Evolutionary conservation across 2,797 vertebrate genomes (phyloP).

Genomic region (Gambelia wislizenii): DNA sequence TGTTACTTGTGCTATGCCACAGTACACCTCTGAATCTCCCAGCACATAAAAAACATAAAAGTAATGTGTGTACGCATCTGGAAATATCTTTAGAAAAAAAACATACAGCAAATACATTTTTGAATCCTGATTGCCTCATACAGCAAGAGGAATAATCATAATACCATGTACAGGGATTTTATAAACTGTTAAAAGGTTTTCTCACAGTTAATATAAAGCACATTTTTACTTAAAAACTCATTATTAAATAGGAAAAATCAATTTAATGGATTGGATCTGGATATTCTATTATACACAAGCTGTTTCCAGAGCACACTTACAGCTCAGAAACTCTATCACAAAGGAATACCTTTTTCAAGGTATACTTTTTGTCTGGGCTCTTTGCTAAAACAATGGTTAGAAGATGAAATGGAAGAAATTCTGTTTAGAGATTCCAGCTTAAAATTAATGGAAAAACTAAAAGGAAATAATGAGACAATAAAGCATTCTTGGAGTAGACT

Average conservation of each 20-base stretch:
- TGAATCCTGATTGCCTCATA: not conserved
- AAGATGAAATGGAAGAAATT: not conserved
- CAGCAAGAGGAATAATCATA: not conserved
- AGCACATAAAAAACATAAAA: not conserved
- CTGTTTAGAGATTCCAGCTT: too few species aligned
- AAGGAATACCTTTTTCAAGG: not conserved
- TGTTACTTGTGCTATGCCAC: not conserved
- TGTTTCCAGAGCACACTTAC: not conserved
- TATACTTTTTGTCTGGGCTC: not conserved
- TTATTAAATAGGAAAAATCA: conserved; percentile 9
- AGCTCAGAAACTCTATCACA: not conserved
- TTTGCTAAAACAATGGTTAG: not conserved
- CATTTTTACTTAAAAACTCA: conserved; percentile 19
- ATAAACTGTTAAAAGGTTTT: not conserved
- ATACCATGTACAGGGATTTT: conserved; percentile 10
- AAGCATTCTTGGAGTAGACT: not conserved
- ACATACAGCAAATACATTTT: not conserved
- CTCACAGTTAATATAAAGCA: conserved; percentile 1
- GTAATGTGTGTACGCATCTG: not conserved
- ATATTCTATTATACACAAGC: not conserved
- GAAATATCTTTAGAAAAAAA: not conserved
- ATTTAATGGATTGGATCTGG: conserved; percentile 18
- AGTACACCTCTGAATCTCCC: not conserved
- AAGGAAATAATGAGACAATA: not conserved
- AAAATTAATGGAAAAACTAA: not conserved